Base-by-base conservation (phyloP, 2,888 invertebrate species). In the Synergus gifuensis region DNA sequence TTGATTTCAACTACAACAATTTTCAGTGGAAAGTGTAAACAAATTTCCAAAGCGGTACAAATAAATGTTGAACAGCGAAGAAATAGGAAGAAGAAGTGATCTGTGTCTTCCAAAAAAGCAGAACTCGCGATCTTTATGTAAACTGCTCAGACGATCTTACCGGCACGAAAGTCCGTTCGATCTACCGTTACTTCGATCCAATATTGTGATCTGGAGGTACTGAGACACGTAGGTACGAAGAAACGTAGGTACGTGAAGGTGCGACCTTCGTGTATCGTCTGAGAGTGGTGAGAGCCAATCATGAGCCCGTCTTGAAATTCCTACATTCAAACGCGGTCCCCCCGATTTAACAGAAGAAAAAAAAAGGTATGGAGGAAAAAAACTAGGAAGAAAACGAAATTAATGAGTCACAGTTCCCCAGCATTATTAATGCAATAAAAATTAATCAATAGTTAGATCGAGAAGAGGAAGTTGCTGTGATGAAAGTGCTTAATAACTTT, bases 181-280 rank as follows among this genome's bases (percentile, higher is more conserved):
- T 63, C 63, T 62, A 44, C 46, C 77, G 77, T 77, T 63, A 62
- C 46, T 49, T 16, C 63, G 64, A 77, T 49, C 12, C 77, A 46
- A 63, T 77, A 63, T 63, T 77, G 63, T 77, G 62, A 77, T 77
- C 77, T 77, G 63, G 54, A 73, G 49, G 49, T 73, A 73, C 3
- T 3, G 3, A 28, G 28, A 28, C 28, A 28, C 28, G 28, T 28
- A 28, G 28, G 28, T 28, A 28, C 67, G 46, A 8, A 40, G 42
- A 36, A 36, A 73, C 54, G 28, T 73, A 60, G 22, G 60, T 60
- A 60, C n/a, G 64, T 66, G 49, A 28, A 62, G 62, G 63, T 46
- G 46, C 63, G 63, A 77, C 77, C 77, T 77, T 77, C 77, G 77
- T 62, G 46, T 22, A 66, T 49, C 63, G 64, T 64, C 64, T 77